These are phyloP conservation scores for Cosmia pyralina DNA, from an alignment of 2,888 invertebrate species.

Conservation along the genomic window DNA sequence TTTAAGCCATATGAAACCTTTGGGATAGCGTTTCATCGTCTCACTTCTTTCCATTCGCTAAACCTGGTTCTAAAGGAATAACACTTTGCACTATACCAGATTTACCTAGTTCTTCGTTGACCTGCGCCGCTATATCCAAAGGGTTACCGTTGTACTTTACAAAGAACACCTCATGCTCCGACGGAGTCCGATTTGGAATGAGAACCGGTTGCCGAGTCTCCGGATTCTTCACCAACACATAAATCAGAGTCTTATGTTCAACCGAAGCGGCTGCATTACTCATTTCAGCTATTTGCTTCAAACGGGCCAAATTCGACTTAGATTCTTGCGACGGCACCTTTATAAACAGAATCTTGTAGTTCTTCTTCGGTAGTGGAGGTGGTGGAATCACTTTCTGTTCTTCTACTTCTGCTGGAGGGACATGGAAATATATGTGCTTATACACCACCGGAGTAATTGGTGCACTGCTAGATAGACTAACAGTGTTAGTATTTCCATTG, in stretches of 20 bases:
- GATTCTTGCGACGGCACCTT: conserved; percentile 92
- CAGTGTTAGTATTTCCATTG: conserved; percentile 12
- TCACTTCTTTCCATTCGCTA: conserved; percentile 60
- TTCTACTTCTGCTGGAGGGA: conserved; percentile 93
- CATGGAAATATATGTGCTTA: conserved; percentile 94
- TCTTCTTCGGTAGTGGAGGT: conserved; percentile 90
- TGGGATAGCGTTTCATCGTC: neutral
- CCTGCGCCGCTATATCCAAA: conserved; percentile 54
- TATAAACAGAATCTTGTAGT: conserved; percentile 94
- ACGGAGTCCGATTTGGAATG: conserved; percentile 59
- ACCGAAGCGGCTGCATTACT: conserved; percentile 90
- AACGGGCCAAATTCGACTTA: conserved; percentile 71
- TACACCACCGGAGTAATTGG: conserved; percentile 86
- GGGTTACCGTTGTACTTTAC: conserved; percentile 88
- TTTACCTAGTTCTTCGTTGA: conserved; percentile 58
- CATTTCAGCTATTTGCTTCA: conserved; percentile 89
- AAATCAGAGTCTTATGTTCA: conserved; percentile 93
- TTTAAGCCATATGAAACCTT: conserved; percentile 5
- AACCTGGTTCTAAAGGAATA: conserved; percentile 63
- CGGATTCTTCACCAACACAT: conserved; percentile 93
- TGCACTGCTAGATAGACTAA: conserved; percentile 7
- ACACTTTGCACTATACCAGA: conserved; percentile 53
- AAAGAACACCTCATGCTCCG: conserved; percentile 93
- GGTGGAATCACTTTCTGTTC: conserved; percentile 87
- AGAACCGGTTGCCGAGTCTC: conserved; percentile 86